Evolutionary conservation across 2,113 vertebrate genomes (phyloP), one percentile per base, ranked within the genome.

Genomic region (Atherinomorus stipes): DNA sequence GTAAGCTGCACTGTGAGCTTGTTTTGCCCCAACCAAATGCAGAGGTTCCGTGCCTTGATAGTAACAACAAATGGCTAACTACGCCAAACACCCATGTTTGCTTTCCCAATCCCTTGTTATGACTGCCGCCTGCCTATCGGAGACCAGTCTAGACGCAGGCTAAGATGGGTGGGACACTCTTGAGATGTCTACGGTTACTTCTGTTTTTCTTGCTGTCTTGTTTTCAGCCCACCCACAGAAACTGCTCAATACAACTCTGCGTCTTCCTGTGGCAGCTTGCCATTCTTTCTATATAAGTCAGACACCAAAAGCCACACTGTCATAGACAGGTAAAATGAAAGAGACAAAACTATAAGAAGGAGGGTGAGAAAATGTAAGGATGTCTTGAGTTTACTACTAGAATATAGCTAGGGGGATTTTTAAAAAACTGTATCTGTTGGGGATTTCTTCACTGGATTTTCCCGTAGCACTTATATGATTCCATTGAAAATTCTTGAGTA

Each of bases 131-230:
- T 47, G 85, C 77, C 64, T 86, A 53, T 64, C 50, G 8, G 61
- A 70, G 87, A 66, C 84, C 59, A 67, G 89, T 90, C 86, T 83
- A 92, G 91, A 93, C 86, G 57, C 66, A 78, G 65, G 75, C 85
- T 83, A 68, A 90, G 79, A 81, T 90, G 92, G 93, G 92, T 89
- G 90, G 90, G 91, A 92, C 91, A 22, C 74, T 57, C n/a, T 34
- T 0, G 62, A 88, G 78, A 85, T 76, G 81, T 89, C 89, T 90
- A 89, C 88, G 80, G 81, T 90, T 86, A 88, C 84, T 85, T 78
- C 78, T 91, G 82, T 91, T 88, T 88, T 88, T 91, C 75, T 85
- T 74, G 44, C 71, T 85, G 62, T 80, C 70, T 81, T 60, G 56
- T 68, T 87, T 85, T 77, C 76, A 72, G 84, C 89, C 90, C 88